Evolutionary conservation across 2,888 invertebrate genomes (phyloP), one percentile per base, ranked within the genome.

Genomic region (Patella depressa): DNA sequence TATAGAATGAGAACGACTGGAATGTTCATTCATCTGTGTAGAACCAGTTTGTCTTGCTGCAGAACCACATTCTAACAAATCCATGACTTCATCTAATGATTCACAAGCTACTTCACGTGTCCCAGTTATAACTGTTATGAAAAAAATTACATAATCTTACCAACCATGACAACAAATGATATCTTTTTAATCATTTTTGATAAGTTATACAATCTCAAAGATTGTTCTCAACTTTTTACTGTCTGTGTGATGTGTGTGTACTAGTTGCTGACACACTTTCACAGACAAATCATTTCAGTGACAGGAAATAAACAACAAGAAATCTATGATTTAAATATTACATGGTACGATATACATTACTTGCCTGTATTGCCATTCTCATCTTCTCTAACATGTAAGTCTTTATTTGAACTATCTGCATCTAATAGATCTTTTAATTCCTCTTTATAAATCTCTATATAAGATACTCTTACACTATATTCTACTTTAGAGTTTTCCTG

Each of bases 21-120:
- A 92, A 77, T 90, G 88, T 83, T 92, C 92, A 79, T 92, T 92
- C 92, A 92, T 92, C 84, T 91, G 90, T 34, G 92, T 92, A 24
- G 90, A 88, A 12, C 91, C 91, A n/a, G 91, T 92, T 78, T 91
- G 91, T 71, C 92, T 79, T 29, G 87, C 86, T 2, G 89, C 85
- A 24, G 91, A 90, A 3, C 92, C 92, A 12, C 88, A 85, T 78
- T 90, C 89, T 75, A 92, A 84, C 53, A 88, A 85, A 19, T 87
- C 86, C 88, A 92, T 89, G 29, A 92, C 89, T 75, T 92, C 91
- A 82, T 91, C 91, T 55, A 90, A 80, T 5, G 83, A 85, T 74
- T 88, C 86, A 83, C 91, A 91, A 71, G 85, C 83, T 12, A 89
- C 85, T 80, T 91, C 91, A 70, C 83, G 83, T 3, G 88, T 88